phyloP scores from a whole-genome alignment of 2,888 invertebrate genomes.

The Acrobasis repandana region DNA sequence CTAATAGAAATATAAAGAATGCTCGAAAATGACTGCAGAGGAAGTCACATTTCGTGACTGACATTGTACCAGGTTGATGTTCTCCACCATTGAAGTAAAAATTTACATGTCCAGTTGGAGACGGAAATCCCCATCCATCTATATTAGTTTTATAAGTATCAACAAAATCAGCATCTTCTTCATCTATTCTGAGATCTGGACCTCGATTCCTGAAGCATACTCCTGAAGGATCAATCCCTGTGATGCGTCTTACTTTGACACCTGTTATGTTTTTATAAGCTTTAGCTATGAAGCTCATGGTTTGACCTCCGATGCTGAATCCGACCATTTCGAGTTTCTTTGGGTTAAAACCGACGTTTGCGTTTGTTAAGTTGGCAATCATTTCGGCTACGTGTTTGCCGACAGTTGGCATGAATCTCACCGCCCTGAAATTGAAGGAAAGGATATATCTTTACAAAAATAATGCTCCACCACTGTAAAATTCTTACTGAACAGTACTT shows the following conservation, averaged over 20 bases:
- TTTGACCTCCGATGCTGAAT: constrained; percentile 40
- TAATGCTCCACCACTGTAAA: too few relatives aligned
- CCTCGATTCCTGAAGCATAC: constrained; percentile 40
- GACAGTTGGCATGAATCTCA: constrained; percentile 32
- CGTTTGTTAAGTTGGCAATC: constrained; percentile 32
- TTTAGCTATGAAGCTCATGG: constrained; percentile 36
- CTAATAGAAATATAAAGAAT: constrained; percentile 33
- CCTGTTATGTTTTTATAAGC: background rate
- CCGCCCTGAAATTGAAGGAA: constrained; percentile 28
- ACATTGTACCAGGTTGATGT: constrained; percentile 33
- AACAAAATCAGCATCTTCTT: constrained; percentile 38
- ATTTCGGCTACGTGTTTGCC: constrained; percentile 36
- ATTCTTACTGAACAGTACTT: too few relatives aligned
- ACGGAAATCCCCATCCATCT: constrained; percentile 35
- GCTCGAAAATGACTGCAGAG: constrained; percentile 38
- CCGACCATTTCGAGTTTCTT: constrained; percentile 36
- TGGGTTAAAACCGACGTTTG: constrained; percentile 32
- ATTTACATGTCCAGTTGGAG: constrained; percentile 38
- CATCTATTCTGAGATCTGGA: constrained; percentile 34
- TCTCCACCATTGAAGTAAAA: constrained; percentile 47
- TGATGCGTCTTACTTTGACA: constrained; percentile 21
- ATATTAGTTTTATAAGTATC: constrained; percentile 36
- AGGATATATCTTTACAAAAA: too few relatives aligned
- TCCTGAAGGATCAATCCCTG: constrained; percentile 38
- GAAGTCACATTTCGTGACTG: constrained; percentile 31